These are phyloP conservation scores for Hydropsyche tenuis DNA, from an alignment of 1,140 invertebrate genomes.

Conservation along the genomic window DNA sequence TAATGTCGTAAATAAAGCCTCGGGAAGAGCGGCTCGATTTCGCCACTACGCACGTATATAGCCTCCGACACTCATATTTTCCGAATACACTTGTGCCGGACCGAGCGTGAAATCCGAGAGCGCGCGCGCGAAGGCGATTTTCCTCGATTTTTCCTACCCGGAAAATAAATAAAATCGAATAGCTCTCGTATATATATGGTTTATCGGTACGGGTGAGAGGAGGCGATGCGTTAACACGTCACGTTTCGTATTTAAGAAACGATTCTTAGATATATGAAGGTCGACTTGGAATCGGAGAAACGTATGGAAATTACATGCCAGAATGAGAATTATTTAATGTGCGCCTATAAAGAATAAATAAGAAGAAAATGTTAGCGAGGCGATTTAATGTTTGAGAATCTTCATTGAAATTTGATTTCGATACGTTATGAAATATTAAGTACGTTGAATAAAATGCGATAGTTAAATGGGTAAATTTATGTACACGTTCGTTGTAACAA, in stretches of 20 bases:
- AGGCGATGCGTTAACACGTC: conserved; percentile 19
- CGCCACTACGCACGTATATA: conserved; percentile 22
- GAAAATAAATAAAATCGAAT: conserved; percentile 22
- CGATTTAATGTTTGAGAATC: too few relatives aligned
- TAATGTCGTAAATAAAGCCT: conserved; percentile 27
- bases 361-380: background rate
- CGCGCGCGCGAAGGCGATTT: background rate
- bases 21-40: conserved; percentile 16
- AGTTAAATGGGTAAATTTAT: too few relatives aligned
- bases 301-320: conserved; percentile 24
- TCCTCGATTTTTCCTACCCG: background rate
- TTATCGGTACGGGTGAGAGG: background rate
- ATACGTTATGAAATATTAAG: too few relatives aligned
- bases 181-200: conserved; percentile 5
- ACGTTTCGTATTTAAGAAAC: conserved; percentile 26
- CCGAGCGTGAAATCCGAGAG: conserved; percentile 17
- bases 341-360: conserved; percentile 16
- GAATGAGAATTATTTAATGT: conserved; percentile 19
- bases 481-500: too few relatives aligned
- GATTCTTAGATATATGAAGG: conserved; percentile 26
- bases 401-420: too few relatives aligned
- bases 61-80: conserved; percentile 20
- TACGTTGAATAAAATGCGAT: too few relatives aligned
- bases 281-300: background rate
- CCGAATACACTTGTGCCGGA: conserved; percentile 25